Conservation (phyloP, 2,888 invertebrate genomes). For the Anarsia innoxiella region DNA sequence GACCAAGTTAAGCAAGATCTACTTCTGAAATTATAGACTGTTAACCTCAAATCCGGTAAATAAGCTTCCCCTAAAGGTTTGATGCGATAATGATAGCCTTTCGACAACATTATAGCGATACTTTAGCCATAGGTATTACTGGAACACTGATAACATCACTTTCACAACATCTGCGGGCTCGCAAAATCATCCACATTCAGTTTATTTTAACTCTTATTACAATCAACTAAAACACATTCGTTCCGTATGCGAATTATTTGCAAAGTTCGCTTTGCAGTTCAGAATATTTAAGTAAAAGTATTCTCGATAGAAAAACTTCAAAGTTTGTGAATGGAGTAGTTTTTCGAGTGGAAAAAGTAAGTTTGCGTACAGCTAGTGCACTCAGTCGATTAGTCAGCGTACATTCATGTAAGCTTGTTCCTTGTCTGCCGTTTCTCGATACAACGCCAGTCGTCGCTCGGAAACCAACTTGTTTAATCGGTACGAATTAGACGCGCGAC, state of each 20-base stretch:
- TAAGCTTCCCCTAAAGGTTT: too few relatives aligned
- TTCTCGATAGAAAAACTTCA: not conserved
- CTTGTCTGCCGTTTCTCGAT: slow-evolving; percentile 38
- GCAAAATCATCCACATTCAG: not conserved
- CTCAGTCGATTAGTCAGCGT: slow-evolving; percentile 56
- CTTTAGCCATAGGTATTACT: too few relatives aligned
- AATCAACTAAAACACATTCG: too few relatives aligned
- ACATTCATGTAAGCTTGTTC: slow-evolving; percentile 53
- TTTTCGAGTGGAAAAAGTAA: not conserved
- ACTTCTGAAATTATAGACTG: too few relatives aligned
- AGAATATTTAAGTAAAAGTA: not conserved
- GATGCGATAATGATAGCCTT: too few relatives aligned
- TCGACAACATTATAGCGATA: too few relatives aligned
- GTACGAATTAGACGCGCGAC: slow-evolving; percentile 26
- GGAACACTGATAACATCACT: slow-evolving; percentile 26
- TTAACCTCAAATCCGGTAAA: too few relatives aligned
- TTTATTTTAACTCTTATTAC: too few relatives aligned
- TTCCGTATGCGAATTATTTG: slow-evolving; percentile 29
- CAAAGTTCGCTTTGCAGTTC: not conserved
- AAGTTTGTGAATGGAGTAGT: not conserved
- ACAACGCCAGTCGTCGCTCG: slow-evolving; percentile 46
- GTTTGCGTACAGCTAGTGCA: slow-evolving; percentile 50
- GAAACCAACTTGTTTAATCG: slow-evolving; percentile 64
- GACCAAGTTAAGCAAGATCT: too few relatives aligned
- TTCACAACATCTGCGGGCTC: slow-evolving; percentile 26